A percentile compares a stretch with the other conserved stretches of the same genome.
phyloP scores from a whole-genome alignment of 2,888 invertebrate genomes.

The Alsophila aescularia region DNA sequence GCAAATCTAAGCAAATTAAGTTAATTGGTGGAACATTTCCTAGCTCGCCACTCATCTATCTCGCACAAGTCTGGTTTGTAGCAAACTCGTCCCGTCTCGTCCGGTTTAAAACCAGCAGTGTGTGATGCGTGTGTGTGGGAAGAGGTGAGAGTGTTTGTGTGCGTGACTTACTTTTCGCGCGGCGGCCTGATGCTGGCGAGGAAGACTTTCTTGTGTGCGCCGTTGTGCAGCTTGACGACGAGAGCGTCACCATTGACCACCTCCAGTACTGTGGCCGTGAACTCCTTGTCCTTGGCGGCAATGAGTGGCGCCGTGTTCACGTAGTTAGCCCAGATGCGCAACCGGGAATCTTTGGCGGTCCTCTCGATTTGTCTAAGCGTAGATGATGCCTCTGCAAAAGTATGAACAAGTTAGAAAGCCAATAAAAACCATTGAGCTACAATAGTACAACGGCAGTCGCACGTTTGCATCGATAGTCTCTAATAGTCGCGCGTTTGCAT shows the following conservation, averaged over 20 bases:
- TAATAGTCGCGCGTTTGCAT: too few relatives aligned
- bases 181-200: slow-evolving; percentile 98
- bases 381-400: slow-evolving; percentile 87
- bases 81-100: too few relatives aligned
- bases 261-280: slow-evolving; percentile 93
- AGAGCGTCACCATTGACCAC: slow-evolving; percentile 97
- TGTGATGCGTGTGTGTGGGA: too few relatives aligned
- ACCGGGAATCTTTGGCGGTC: slow-evolving; percentile 92
- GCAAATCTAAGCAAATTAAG: too few relatives aligned
- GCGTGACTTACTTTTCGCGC: slow-evolving; percentile 85
- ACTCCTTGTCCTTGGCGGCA: slow-evolving; percentile 92
- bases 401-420: not conserved
- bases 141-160: too few relatives aligned
- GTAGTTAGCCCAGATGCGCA: slow-evolving; percentile 97
- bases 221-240: slow-evolving; percentile 91
- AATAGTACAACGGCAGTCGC: too few relatives aligned
- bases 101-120: too few relatives aligned
- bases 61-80: too few relatives aligned
- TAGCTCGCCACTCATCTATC: too few relatives aligned
- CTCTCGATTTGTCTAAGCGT: slow-evolving; percentile 92
- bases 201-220: slow-evolving; percentile 94
- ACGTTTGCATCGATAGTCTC: too few relatives aligned
- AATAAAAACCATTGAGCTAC: too few relatives aligned
- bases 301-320: slow-evolving; percentile 89
- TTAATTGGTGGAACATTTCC: too few relatives aligned